Conservation (phyloP, 1,140 invertebrate species). For the Cotesia glomerata region DNA sequence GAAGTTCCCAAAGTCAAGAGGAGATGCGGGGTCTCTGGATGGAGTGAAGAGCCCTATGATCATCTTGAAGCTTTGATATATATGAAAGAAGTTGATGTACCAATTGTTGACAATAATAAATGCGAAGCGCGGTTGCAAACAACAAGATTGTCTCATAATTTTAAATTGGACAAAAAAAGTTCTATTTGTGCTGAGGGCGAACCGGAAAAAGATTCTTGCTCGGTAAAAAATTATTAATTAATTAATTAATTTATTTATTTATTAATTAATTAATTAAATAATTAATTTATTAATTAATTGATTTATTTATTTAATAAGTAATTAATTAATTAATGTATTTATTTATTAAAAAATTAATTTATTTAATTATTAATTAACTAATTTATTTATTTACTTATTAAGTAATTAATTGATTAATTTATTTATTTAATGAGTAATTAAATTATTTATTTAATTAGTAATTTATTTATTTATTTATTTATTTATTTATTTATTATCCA, state of each 20-base stretch:
- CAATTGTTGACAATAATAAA: constrained; percentile 66
- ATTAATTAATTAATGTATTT: too few relatives aligned
- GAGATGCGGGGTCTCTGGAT: constrained; percentile 80
- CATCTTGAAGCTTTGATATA: constrained; percentile 68
- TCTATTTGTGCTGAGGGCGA: constrained; percentile 78
- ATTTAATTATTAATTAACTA: too few relatives aligned
- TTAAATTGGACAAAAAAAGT: constrained; percentile 68
- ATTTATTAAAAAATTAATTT: too few relatives aligned
- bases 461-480: too few relatives aligned
- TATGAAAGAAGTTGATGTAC: constrained; percentile 74
- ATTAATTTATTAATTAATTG: too few relatives aligned
- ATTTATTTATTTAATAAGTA: too few relatives aligned
- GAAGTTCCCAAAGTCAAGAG: constrained; percentile 62
- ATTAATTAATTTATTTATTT: background rate
- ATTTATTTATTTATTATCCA: too few relatives aligned
- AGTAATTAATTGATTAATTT: too few relatives aligned
- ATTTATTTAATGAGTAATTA: too few relatives aligned
- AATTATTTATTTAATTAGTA: too few relatives aligned
- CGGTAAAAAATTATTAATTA: constrained; percentile 51
- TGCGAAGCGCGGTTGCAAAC: constrained; percentile 70
- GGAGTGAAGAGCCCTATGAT: constrained; percentile 81
- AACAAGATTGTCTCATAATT: constrained; percentile 72
- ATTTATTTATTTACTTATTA: too few relatives aligned
- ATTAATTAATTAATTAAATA: background rate
- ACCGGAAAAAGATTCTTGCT: constrained; percentile 76